A percentile compares a stretch with the other conserved stretches of the same genome.
phyloP scores from a whole-genome alignment of 2,797 vertebrate species.

The Artibeus lituratus region DNA sequence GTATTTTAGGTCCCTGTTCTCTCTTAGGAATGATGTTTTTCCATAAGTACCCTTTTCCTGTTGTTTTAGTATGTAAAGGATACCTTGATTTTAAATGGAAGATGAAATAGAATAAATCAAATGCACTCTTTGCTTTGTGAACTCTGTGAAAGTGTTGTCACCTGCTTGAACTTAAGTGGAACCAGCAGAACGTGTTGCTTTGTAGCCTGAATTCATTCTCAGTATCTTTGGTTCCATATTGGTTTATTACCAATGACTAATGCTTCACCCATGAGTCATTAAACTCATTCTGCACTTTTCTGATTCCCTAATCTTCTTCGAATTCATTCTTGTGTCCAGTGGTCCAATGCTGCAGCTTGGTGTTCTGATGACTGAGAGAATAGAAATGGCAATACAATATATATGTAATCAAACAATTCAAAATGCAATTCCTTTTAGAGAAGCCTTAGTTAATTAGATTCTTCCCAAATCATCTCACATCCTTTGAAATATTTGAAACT shows the following conservation, averaged over 20 bases:
- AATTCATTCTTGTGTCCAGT: slow-evolving; percentile 61
- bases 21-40: not conserved
- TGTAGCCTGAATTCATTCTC: not conserved
- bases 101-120: not conserved
- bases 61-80: not conserved
- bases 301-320: slow-evolving; percentile 56
- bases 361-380: slow-evolving; percentile 64
- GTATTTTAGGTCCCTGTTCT: not conserved
- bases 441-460: slow-evolving; percentile 61
- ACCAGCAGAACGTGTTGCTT: not conserved
- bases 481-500: slow-evolving; percentile 29
- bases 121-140: not conserved
- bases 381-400: slow-evolving; percentile 69
- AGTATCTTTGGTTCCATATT: slow-evolving; percentile 58
- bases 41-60: not conserved
- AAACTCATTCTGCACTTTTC: slow-evolving; percentile 52
- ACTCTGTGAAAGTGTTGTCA: slow-evolving; percentile 33
- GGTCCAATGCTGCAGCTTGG: slow-evolving; percentile 52
- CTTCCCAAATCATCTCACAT: slow-evolving; percentile 55
- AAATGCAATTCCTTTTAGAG: slow-evolving; percentile 57
- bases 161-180: slow-evolving; percentile 31
- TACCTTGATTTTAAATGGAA: slow-evolving; percentile 30
- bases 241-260: slow-evolving; percentile 77
- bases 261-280: slow-evolving; percentile 68
- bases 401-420: slow-evolving; percentile 52